Evolutionary conservation across 2,797 vertebrate genomes (phyloP).

Genomic region (Otolemur crassicaudatus): DNA sequence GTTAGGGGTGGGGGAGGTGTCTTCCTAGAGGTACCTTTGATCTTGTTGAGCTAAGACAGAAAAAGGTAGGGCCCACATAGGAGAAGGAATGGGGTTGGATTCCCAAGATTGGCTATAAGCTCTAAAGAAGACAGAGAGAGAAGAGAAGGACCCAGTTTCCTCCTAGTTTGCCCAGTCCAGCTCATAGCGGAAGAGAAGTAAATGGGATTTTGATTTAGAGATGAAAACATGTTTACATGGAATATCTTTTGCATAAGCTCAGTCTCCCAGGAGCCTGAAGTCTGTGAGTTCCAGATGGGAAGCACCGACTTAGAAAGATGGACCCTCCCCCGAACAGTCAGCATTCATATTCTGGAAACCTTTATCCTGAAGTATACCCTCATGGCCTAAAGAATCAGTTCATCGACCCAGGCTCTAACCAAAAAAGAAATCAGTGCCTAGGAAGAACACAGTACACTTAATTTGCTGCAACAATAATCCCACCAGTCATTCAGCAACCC

Average conservation of each 20-base stretch:
- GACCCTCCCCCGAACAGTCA: not conserved
- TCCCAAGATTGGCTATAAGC: not conserved
- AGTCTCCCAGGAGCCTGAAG: not conserved
- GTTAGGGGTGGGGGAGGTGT: not conserved
- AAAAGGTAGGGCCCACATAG: not conserved
- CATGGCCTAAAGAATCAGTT: not conserved
- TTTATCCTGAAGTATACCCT: not conserved
- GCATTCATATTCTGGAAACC: not conserved
- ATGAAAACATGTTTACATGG: not conserved
- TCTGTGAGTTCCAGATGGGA: not conserved
- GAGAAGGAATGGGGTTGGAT: not conserved
- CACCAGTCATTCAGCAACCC: conserved; percentile 10
- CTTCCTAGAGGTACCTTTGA: not conserved
- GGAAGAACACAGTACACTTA: not conserved
- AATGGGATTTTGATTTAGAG: not conserved
- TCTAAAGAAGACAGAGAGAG: conserved; percentile 4
- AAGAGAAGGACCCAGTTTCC: not conserved
- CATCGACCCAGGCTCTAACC: not conserved
- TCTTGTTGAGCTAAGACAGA: not conserved
- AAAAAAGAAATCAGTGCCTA: not conserved
- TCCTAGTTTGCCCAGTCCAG: not conserved
- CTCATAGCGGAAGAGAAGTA: not conserved
- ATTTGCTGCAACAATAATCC: not conserved
- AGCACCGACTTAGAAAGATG: not conserved
- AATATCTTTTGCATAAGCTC: not conserved